Conservation (phyloP, 2,797 vertebrate species). For the Hipposideros larvatus region DNA sequence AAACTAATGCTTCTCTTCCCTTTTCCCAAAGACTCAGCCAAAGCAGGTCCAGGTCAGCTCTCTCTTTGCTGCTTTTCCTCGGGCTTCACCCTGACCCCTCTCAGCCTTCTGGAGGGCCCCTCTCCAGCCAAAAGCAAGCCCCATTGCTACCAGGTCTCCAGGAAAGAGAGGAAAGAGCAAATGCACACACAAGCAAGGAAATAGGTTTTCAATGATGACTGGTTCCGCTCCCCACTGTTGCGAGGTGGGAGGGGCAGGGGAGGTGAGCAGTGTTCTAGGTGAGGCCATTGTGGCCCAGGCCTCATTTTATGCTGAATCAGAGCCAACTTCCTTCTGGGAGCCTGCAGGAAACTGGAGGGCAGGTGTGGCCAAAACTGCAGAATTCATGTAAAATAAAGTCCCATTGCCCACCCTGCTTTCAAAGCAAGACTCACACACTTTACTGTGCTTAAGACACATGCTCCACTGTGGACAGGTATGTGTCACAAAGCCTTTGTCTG, state of each 20-base stretch:
- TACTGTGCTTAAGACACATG: neutral
- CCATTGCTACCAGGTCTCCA: neutral
- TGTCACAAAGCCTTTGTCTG: neutral
- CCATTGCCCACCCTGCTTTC: neutral
- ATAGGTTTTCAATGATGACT: neutral
- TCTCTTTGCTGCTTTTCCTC: neutral
- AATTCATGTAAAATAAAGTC: neutral
- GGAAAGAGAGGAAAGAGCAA: neutral
- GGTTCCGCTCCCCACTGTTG: neutral
- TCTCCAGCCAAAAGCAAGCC: neutral
- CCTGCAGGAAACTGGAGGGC: neutral
- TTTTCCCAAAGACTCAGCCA: neutral
- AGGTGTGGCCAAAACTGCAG: neutral
- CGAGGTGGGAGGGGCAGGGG: neutral
- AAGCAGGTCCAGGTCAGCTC: neutral
- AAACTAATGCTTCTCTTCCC: neutral
- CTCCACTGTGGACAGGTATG: neutral
- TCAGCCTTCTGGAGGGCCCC: neutral
- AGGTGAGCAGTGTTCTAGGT: neutral
- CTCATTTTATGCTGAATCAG: neutral
- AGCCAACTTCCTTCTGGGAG: neutral
- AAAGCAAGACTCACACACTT: neutral
- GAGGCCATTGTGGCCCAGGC: neutral
- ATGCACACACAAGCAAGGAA: neutral
- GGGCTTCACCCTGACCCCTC: neutral